Conservation (phyloP, 2,888 invertebrate species). For the Andrena dorsata region DNA sequence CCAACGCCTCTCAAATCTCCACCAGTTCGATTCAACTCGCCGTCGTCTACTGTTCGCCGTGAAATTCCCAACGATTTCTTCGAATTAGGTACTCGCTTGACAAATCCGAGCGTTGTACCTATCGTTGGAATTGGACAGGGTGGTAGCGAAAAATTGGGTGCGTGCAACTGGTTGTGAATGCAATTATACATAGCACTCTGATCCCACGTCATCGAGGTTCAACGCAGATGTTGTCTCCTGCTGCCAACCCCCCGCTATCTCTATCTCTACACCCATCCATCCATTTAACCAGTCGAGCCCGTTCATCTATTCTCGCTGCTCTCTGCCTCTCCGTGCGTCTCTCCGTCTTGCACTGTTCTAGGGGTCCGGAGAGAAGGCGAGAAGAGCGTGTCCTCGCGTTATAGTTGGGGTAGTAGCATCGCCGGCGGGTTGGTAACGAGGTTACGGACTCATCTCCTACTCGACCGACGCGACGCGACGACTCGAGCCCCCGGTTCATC, state of each 20-base stretch:
- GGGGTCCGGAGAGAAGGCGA: conserved; percentile 7
- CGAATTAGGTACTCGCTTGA: not conserved
- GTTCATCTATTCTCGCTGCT: conserved; percentile 22
- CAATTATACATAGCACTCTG: conserved; percentile 68
- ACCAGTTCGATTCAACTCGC: not conserved
- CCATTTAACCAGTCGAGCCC: conserved; percentile 33
- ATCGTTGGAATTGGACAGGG: not conserved
- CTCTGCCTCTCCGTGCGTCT: conserved; percentile 18
- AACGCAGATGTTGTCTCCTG: conserved; percentile 3
- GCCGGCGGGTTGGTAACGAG: conserved; percentile 81
- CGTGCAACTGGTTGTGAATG: conserved; percentile 78
- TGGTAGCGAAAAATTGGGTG: not conserved
- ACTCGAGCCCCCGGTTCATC: conserved; percentile 82
- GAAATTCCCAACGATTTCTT: not conserved
- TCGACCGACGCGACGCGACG: conserved; percentile 65
- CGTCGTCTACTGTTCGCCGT: not conserved
- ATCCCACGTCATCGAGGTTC: conserved; percentile 62
- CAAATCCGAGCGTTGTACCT: not conserved
- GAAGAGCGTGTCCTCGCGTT: conserved; percentile 53
- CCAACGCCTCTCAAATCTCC: not conserved
- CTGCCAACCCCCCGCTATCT: conserved; percentile 8
- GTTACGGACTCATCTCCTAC: conserved; percentile 83
- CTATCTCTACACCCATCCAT: conserved; percentile 32
- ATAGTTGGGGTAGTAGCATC: conserved; percentile 78
- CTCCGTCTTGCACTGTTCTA: conserved; percentile 17